A percentile compares a stretch with the other conserved stretches of the same genome.
Conservation (phyloP, 2,888 invertebrate species). For the Glyphotaelius pellucidus region DNA sequence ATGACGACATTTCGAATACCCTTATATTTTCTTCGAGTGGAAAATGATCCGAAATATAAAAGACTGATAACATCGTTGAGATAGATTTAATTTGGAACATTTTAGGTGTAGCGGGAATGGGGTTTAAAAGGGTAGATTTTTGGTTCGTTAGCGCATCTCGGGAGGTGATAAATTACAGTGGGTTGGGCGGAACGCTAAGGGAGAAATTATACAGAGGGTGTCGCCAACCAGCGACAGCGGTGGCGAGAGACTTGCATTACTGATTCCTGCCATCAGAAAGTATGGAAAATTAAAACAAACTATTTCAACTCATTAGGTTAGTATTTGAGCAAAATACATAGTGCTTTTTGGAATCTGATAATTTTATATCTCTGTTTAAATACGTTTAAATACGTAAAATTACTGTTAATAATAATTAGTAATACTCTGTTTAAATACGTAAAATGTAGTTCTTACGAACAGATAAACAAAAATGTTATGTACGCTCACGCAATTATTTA, state of each 20-base stretch:
- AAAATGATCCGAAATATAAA: conserved; percentile 61
- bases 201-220: conserved; percentile 23
- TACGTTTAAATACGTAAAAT: no score
- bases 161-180: conserved; percentile 31
- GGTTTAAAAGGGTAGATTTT: conserved; percentile 42
- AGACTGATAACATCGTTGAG: conserved; percentile 60
- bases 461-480: no score
- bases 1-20: conserved; percentile 5
- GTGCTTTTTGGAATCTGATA: no score
- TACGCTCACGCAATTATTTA: no score
- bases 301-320: background rate
- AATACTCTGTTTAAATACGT: no score
- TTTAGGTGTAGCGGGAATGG: conserved; percentile 26
- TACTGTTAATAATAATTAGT: no score
- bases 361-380: no score
- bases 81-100: conserved; percentile 63
- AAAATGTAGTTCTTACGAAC: no score
- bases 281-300: background rate
- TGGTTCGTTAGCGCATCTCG: conserved; percentile 36
- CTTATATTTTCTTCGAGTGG: conserved; percentile 13
- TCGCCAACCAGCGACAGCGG: background rate
- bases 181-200: conserved; percentile 8
- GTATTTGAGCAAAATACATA: no score
- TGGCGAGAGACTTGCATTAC: background rate
- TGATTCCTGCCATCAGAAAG: background rate